phyloP scores from a whole-genome alignment of 1,140 invertebrate genomes.

The Nephila pilipes region DNA sequence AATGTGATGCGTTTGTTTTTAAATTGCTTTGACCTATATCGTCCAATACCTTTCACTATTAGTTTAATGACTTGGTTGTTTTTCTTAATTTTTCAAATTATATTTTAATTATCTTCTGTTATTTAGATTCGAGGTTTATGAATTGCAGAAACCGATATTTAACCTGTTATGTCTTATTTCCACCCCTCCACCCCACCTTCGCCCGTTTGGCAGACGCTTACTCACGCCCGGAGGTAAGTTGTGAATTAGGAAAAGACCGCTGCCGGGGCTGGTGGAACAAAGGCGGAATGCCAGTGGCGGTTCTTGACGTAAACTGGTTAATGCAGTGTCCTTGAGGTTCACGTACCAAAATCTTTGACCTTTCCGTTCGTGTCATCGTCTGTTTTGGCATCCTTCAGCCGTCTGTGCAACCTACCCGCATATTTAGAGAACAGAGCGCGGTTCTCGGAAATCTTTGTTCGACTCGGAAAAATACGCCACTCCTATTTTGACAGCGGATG shows the following conservation, averaged over 20 bases:
- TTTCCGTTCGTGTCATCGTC: constrained; percentile 56
- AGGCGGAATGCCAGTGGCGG: constrained; percentile 48
- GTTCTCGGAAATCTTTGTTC: constrained; percentile 65
- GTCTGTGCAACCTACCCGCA: constrained; percentile 61
- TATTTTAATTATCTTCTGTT: too few relatives aligned
- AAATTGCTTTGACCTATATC: too few relatives aligned
- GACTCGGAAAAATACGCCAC: constrained; percentile 57
- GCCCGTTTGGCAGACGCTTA: background rate
- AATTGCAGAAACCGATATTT: too few relatives aligned
- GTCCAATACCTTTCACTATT: too few relatives aligned
- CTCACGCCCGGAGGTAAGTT: constrained; percentile 27
- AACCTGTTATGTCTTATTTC: too few relatives aligned
- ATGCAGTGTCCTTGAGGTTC: constrained; percentile 67
- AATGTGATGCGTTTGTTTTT: too few relatives aligned
- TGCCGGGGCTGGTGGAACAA: constrained; percentile 17
- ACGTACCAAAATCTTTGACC: constrained; percentile 69
- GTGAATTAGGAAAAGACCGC: constrained; percentile 34
- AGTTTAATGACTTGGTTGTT: too few relatives aligned
- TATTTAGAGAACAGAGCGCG: constrained; percentile 33
- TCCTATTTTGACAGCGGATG: constrained; percentile 67
- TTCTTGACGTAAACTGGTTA: constrained; percentile 62
- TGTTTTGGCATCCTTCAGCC: constrained; percentile 65
- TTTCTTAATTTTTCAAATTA: too few relatives aligned
- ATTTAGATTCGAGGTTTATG: too few relatives aligned
- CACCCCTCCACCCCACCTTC: background rate